Conservation (phyloP, 2,888 invertebrate species). For the Myathropa florea region DNA sequence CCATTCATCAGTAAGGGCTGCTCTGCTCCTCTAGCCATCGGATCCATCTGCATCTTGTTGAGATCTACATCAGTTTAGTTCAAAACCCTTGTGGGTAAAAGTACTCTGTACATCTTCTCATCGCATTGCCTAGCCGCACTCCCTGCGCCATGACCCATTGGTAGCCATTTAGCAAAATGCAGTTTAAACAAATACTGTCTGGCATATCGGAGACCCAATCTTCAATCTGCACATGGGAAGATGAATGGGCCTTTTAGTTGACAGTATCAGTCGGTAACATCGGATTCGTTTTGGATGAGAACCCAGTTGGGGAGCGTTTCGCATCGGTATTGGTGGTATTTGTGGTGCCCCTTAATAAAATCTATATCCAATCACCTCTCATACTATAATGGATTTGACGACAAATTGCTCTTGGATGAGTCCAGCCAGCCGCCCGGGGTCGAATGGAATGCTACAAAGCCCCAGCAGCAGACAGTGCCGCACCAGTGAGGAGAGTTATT, state of each 20-base stretch:
- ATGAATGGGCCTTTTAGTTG: constrained; percentile 71
- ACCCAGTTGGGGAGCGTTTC: constrained; percentile 9
- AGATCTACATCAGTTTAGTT: constrained; percentile 51
- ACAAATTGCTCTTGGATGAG: constrained; percentile 70
- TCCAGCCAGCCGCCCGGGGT: constrained; percentile 14
- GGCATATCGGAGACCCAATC: constrained; percentile 51
- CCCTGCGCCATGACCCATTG: constrained; percentile 11
- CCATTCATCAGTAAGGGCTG: not conserved
- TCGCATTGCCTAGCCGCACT: not conserved
- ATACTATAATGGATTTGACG: constrained; percentile 70
- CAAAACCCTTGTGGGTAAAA: constrained; percentile 20
- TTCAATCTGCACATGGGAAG: constrained; percentile 63
- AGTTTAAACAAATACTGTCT: constrained; percentile 57
- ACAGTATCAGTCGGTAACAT: constrained; percentile 64
- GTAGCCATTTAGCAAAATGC: constrained; percentile 56
- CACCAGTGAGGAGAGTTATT: constrained; percentile 48
- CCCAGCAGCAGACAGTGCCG: not conserved
- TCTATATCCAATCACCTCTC: constrained; percentile 64
- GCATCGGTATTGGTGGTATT: constrained; percentile 37
- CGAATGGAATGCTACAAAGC: constrained; percentile 5
- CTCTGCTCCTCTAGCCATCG: not conserved
- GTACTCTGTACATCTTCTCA: not conserved
- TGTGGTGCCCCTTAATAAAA: constrained; percentile 48
- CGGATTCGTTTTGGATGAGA: constrained; percentile 64
- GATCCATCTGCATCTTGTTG: constrained; percentile 57